Evolutionary conservation across 2,113 vertebrate species (phyloP).

Genomic region (Megaptera novaeangliae): DNA sequence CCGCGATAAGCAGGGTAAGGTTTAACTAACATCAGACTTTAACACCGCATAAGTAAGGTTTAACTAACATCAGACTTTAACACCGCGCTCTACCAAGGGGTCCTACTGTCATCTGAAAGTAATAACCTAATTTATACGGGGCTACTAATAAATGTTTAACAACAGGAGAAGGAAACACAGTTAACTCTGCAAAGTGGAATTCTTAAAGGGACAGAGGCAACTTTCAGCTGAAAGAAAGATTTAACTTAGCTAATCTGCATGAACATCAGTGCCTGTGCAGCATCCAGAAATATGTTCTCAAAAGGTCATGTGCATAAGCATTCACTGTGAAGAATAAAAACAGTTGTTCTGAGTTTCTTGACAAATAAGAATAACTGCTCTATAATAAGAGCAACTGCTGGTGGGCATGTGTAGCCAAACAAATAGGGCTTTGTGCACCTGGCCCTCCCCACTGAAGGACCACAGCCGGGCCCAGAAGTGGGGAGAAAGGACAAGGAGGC

Average conservation of each 20-base stretch:
- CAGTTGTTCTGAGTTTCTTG: conserved; percentile 56
- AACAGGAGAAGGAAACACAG: background rate
- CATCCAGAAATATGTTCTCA: conserved; percentile 54
- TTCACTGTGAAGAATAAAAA: conserved; percentile 61
- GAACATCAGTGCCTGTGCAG: conserved; percentile 30
- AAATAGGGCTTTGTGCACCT: conserved; percentile 42
- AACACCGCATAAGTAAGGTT: no score
- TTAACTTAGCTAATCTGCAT: conserved; percentile 5
- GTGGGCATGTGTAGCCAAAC: background rate
- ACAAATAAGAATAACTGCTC: conserved; percentile 39
- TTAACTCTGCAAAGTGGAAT: background rate
- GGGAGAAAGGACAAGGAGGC: background rate
- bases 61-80: background rate
- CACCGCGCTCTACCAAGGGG: background rate
- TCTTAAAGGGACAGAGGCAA: conserved; percentile 38
- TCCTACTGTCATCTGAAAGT: background rate
- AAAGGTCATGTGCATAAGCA: conserved; percentile 61
- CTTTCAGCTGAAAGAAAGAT: background rate
- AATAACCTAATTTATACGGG: background rate
- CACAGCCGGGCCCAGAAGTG: background rate
- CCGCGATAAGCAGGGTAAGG: background rate
- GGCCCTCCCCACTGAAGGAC: background rate
- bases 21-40: background rate
- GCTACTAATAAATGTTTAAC: background rate
- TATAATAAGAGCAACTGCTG: conserved; percentile 34